Percentiles rank a stretch among this genome's conserved stretches.
Conservation (phyloP, 35 echinoderm and acorn worm genomes). For the Apostichopus parvimensis region DNA sequence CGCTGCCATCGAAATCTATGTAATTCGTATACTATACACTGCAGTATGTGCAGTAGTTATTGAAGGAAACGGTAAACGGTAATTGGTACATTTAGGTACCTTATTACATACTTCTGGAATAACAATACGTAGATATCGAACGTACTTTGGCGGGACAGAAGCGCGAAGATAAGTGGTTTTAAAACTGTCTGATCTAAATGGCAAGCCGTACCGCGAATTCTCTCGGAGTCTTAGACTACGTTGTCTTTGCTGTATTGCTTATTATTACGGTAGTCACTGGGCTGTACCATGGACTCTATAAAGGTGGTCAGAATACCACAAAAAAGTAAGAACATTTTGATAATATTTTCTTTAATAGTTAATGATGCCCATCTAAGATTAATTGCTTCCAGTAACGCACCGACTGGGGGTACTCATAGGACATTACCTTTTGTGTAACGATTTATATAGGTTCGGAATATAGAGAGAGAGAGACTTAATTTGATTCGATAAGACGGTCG, state of each 20-base stretch:
- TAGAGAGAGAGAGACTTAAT: too few relatives aligned
- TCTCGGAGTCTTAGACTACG: conserved; percentile 51
- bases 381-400: not conserved
- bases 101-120: too few relatives aligned
- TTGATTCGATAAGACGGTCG: too few relatives aligned
- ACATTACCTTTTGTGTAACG: not conserved
- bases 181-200: not conserved
- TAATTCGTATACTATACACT: too few relatives aligned
- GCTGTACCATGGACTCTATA: conserved; percentile 56
- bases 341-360: not conserved
- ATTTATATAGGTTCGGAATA: not conserved
- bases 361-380: not conserved
- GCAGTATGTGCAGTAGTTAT: too few relatives aligned
- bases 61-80: too few relatives aligned
- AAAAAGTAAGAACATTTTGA: conserved; percentile 1
- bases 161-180: too few relatives aligned
- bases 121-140: too few relatives aligned
- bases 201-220: not conserved
- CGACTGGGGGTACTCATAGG: not conserved
- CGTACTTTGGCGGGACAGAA: too few relatives aligned
- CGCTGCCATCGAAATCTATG: too few relatives aligned
- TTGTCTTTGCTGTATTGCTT: conserved; percentile 32
- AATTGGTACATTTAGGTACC: too few relatives aligned
- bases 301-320: conserved; percentile 45
- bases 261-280: conserved; percentile 38